These are phyloP conservation scores for Clarias macrocephalus DNA, from an alignment of 2,113 vertebrate species.

Conservation along the genomic window DNA sequence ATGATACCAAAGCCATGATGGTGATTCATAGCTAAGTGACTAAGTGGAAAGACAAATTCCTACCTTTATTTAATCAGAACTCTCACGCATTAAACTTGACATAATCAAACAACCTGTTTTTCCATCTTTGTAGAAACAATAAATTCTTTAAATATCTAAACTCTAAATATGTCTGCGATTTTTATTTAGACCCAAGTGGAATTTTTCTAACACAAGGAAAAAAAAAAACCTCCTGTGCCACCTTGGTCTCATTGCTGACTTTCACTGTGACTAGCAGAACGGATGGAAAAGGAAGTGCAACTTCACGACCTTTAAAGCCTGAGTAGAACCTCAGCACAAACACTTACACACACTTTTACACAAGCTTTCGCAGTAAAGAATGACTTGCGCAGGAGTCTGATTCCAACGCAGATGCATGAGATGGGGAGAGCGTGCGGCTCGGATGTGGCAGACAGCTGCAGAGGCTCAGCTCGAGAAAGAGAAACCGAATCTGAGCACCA, in stretches of 20 bases:
- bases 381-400: constrained; percentile 25
- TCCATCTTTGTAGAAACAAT: background rate
- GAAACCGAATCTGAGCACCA: constrained; percentile 58
- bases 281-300: constrained; percentile 41
- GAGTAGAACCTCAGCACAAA: constrained; percentile 1
- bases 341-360: background rate
- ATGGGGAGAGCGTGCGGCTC: constrained; percentile 42
- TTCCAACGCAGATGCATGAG: constrained; percentile 7
- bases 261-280: constrained; percentile 5
- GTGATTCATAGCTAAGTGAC: background rate
- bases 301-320: constrained; percentile 37
- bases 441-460: constrained; percentile 65
- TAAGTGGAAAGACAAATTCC: background rate
- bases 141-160: background rate
- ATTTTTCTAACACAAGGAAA: background rate
- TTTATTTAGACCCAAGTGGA: background rate
- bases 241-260: background rate
- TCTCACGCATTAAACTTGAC: background rate
- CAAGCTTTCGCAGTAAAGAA: background rate
- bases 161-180: background rate
- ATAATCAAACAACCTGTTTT: background rate
- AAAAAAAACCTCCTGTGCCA: background rate
- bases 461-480: constrained; percentile 58
- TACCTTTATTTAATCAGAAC: background rate
- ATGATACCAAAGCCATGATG: background rate